A percentile compares a stretch with the other conserved stretches of the same genome.
phyloP scores from a whole-genome alignment of 2,888 invertebrate species.

The Amitus sp. region DNA sequence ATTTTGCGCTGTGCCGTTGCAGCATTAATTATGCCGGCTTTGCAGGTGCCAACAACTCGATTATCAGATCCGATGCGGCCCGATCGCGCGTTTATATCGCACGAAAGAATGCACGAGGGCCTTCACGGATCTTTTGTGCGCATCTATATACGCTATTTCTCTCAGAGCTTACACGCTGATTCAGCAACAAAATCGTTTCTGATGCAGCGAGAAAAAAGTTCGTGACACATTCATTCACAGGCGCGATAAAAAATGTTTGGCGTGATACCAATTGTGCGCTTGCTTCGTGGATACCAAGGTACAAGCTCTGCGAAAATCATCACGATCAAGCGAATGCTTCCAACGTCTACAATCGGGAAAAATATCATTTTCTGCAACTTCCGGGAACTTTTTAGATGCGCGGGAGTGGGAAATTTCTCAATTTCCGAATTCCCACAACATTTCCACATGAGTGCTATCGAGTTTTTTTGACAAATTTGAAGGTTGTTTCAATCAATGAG shows the following conservation, averaged over 20 bases:
- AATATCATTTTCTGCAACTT: too few relatives aligned
- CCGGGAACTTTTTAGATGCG: too few relatives aligned
- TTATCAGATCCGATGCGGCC: conserved; percentile 60
- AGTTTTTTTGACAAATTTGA: too few relatives aligned
- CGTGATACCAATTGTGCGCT: too few relatives aligned
- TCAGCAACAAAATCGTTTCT: conserved; percentile 34
- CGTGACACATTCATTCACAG: conserved; percentile 27
- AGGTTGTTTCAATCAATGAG: too few relatives aligned
- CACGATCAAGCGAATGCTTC: too few relatives aligned
- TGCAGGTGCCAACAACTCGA: conserved; percentile 64
- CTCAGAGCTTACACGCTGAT: conserved; percentile 37
- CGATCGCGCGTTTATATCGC: conserved; percentile 53
- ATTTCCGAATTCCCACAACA: too few relatives aligned
- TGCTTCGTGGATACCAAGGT: too few relatives aligned
- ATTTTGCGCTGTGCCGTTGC: background rate
- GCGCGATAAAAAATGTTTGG: conserved; percentile 12
- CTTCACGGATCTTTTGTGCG: conserved; percentile 38
- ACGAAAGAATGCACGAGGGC: conserved; percentile 31
- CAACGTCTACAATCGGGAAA: too few relatives aligned
- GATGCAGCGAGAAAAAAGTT: conserved; percentile 24
- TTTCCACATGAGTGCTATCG: too few relatives aligned
- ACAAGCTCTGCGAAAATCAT: too few relatives aligned
- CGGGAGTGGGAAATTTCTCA: too few relatives aligned
- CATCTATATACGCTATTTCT: conserved; percentile 25
- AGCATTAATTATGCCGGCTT: conserved; percentile 60